A percentile compares a stretch with the other conserved stretches of the same genome.
Conservation (phyloP, 2,113 vertebrate genomes). For the Syngnathus scovelli region DNA sequence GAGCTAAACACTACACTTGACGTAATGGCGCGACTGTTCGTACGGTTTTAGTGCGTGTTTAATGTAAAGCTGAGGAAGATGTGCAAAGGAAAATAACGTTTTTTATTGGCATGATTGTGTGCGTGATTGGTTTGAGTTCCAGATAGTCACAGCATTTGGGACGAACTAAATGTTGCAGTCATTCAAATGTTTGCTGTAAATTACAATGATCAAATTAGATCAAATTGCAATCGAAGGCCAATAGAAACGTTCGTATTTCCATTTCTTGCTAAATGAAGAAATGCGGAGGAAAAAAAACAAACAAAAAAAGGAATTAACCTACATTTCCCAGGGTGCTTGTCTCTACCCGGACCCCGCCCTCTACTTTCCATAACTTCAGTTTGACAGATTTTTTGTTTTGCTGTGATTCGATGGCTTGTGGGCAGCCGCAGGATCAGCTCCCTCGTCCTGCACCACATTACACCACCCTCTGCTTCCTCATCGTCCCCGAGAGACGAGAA, state of each 20-base stretch:
- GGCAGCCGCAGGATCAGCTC: slow-evolving; percentile 18
- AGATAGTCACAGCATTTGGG: no score
- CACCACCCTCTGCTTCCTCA: slow-evolving; percentile 1
- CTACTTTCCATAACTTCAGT: slow-evolving; percentile 21
- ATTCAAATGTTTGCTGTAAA: neutral
- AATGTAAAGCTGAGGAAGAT: neutral
- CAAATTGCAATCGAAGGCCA: neutral
- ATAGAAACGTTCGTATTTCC: neutral
- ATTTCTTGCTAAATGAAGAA: neutral
- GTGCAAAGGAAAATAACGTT: neutral
- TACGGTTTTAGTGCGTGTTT: neutral
- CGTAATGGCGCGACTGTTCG: neutral
- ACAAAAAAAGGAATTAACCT: slow-evolving; percentile 13
- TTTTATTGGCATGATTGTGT: neutral
- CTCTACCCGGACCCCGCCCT: slow-evolving; percentile 33
- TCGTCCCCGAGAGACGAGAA: neutral
- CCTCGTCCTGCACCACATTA: neutral
- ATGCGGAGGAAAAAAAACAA: neutral
- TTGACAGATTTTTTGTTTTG: slow-evolving; percentile 45
- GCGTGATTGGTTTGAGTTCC: neutral
- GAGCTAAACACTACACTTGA: neutral
- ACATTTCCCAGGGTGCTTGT: slow-evolving; percentile 61
- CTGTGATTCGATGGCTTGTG: slow-evolving; percentile 45
- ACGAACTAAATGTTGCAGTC: neutral
- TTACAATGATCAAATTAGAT: neutral